Evolutionary conservation across 1,140 invertebrate species (phyloP).

Genomic region (Drosophila tristis): DNA sequence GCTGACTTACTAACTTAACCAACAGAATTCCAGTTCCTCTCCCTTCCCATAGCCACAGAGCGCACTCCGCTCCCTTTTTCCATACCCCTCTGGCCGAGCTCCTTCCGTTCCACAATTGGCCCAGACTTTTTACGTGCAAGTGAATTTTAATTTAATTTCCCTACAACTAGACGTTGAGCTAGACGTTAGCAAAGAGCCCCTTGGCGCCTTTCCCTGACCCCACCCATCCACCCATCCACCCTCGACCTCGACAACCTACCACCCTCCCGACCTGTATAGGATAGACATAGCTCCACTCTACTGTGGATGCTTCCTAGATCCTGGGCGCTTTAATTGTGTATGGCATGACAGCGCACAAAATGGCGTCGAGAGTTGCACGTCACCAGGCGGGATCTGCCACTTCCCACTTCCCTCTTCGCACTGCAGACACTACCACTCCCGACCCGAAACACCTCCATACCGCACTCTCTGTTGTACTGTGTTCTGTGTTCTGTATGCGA

Average conservation of each 20-base stretch:
- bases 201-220: not conserved
- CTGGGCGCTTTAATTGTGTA: constrained; percentile 77
- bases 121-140: constrained; percentile 74
- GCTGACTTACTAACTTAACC: constrained; percentile 71
- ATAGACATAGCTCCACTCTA: constrained; percentile 50
- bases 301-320: constrained; percentile 21
- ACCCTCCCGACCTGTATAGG: constrained; percentile 6
- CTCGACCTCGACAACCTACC: no score
- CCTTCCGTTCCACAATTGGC: constrained; percentile 38
- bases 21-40: constrained; percentile 8
- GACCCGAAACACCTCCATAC: not conserved
- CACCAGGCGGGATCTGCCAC: constrained; percentile 59
- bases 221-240: not conserved
- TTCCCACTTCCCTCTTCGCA: constrained; percentile 1
- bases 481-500: constrained; percentile 51
- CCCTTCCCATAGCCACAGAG: not conserved
- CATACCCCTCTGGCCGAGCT: not conserved
- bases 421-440: not conserved
- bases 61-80: constrained; percentile 1
- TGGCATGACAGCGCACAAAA: constrained; percentile 81
- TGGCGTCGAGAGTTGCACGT: constrained; percentile 80
- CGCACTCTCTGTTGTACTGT: not conserved
- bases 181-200: constrained; percentile 62
- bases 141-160: constrained; percentile 82
- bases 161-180: constrained; percentile 78